Conservation (phyloP, 2,888 invertebrate genomes). For the Harpalus rubripes region DNA sequence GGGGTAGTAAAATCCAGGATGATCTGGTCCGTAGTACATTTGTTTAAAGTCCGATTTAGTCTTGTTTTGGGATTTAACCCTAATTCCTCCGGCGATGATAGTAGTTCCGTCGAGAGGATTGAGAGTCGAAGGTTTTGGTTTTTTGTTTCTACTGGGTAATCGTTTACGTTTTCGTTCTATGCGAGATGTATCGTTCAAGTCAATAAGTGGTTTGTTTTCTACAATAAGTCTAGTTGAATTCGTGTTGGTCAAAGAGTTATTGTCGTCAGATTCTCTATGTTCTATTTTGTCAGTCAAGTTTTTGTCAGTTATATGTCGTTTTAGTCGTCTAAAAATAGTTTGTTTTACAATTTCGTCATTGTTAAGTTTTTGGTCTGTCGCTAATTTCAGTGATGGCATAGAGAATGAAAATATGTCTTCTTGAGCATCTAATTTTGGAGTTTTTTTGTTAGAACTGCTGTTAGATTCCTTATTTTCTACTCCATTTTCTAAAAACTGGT, state of each 20-base stretch:
- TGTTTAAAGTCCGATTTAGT: conserved; percentile 53
- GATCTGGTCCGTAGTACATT: conserved; percentile 20
- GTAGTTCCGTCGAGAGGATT: conserved; percentile 23
- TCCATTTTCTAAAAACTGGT: conserved; percentile 44
- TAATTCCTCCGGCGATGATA: neutral
- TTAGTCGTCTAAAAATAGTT: conserved; percentile 19
- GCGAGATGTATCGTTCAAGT: conserved; percentile 36
- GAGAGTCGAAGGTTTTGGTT: conserved; percentile 61
- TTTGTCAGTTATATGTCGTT: conserved; percentile 28
- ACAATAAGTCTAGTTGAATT: neutral
- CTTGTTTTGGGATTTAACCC: conserved; percentile 36
- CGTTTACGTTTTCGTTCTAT: conserved; percentile 62
- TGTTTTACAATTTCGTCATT: conserved; percentile 5
- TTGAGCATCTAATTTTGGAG: conserved; percentile 15
- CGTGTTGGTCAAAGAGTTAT: neutral
- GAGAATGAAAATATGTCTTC: conserved; percentile 33
- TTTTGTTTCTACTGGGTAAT: conserved; percentile 41
- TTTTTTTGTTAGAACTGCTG: conserved; percentile 12
- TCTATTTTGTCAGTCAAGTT: conserved; percentile 13
- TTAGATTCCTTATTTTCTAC: conserved; percentile 42
- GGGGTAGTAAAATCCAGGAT: conserved; percentile 30
- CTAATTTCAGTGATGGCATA: conserved; percentile 19
- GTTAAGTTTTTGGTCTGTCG: neutral
- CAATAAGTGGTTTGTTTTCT: neutral
- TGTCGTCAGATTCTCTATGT: conserved; percentile 43